Conservation (phyloP, 2,888 invertebrate genomes). For the Stratiomys singularior region DNA sequence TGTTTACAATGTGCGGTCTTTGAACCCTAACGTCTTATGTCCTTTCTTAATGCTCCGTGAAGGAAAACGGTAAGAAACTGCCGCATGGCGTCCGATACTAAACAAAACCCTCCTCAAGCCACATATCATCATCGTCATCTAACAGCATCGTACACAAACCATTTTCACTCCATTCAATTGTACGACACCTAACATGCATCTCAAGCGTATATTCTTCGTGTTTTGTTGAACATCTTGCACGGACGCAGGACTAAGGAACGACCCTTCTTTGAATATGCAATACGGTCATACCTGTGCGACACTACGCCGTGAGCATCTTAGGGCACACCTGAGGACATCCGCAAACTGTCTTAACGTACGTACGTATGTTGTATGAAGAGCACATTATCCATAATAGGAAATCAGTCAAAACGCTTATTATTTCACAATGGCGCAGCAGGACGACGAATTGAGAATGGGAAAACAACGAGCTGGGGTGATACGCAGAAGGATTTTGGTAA, state of each 20-base stretch:
- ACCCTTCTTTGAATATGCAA: background rate
- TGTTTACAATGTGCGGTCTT: conserved; percentile 28
- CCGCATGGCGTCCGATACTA: background rate
- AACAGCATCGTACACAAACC: background rate
- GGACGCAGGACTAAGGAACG: background rate
- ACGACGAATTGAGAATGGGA: background rate
- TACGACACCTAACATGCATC: conserved; percentile 4
- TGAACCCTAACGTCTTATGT: conserved; percentile 24
- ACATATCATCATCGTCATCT: conserved; percentile 13
- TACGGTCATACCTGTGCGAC: background rate
- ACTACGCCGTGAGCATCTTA: background rate
- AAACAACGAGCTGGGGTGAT: background rate
- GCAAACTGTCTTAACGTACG: background rate
- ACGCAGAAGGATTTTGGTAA: no score
- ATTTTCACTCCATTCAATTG: conserved; percentile 25
- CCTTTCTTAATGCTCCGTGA: conserved; percentile 10
- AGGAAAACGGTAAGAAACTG: conserved; percentile 19
- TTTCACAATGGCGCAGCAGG: background rate
- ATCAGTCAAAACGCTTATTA: conserved; percentile 1
- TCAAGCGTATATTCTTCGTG: background rate
- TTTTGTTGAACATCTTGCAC: conserved; percentile 8
- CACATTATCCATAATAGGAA: background rate
- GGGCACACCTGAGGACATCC: background rate
- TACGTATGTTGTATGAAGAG: background rate
- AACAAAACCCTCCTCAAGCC: conserved; percentile 8